Evolutionary conservation across 2,797 vertebrate genomes (phyloP).

Genomic region (Periparus ater): DNA sequence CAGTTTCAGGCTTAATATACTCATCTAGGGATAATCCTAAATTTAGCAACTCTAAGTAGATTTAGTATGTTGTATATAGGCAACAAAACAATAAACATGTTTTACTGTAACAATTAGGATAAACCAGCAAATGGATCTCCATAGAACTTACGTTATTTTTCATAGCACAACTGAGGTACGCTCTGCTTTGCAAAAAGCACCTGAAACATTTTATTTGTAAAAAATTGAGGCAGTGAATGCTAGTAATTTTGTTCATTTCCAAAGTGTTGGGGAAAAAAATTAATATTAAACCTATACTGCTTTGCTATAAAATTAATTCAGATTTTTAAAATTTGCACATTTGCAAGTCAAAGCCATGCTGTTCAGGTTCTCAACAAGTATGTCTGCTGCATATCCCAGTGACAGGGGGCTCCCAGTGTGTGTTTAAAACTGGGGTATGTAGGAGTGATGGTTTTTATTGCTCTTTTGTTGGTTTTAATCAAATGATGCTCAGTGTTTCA

Average conservation of each 20-base stretch:
- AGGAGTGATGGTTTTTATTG: slow-evolving; percentile 4
- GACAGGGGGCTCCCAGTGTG: not conserved
- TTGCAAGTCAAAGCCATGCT: not conserved
- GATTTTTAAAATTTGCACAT: not conserved
- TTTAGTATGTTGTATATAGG: not conserved
- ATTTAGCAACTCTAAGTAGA: not conserved
- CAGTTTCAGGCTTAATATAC: not conserved
- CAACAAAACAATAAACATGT: not conserved
- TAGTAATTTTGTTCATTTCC: not conserved
- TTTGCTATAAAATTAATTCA: not conserved
- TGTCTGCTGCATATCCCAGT: not conserved
- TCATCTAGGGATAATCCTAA: not conserved
- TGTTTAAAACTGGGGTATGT: not conserved
- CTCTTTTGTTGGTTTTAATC: slow-evolving; percentile 40
- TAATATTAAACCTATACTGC: not conserved
- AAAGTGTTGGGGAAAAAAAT: not conserved
- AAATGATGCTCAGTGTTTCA: slow-evolving; percentile 11
- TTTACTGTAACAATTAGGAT: not conserved
- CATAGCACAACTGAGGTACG: not conserved
- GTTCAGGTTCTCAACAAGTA: not conserved
- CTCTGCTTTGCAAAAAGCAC: not conserved
- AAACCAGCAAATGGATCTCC: not conserved
- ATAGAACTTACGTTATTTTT: not conserved
- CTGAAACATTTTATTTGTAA: not conserved
- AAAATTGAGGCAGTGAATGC: not conserved